Evolutionary conservation across 2,113 vertebrate species (phyloP), one percentile per base, ranked within the genome.

Genomic region (Leptocoma aspasia): DNA sequence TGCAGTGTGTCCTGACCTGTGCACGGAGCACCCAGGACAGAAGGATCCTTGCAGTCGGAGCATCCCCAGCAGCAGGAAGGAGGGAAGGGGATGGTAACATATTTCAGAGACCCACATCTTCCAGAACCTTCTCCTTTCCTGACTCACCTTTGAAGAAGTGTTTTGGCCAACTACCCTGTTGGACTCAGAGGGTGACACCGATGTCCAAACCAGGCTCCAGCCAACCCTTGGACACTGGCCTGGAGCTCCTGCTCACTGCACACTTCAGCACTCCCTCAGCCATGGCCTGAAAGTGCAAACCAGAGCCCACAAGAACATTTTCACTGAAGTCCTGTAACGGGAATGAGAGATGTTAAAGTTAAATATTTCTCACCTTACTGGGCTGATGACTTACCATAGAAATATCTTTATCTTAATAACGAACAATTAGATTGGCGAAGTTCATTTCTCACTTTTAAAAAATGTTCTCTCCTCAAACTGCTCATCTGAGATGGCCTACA

Each of bases 221-320:
- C 11, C 33, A 23, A 5, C 6, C 28, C 31, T 15, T 22, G 0
- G 0, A 2, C 31, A 8, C 30, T 28, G 44, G 9, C 9, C 12
- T 50, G 53, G n/a, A 19, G 6, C 6, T 0, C 12, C 44, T 28
- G 30, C n/a, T 75, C 73, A 20, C 35, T 54, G n/a, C 31, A 15
- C 7, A 0, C 21, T 23, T 24, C 68, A 77, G 60, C 28, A 31
- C 39, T 44, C 12, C 53, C 39, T 54, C 4, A 5, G 23, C 37
- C 24, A 4, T 0, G 16, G 26, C n/a, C 52, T 49, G 2, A 41
- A 57, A 49, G n/a, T 0, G 2, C n/a, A 37, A 73, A 80, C 10
- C 71, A 83, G 22, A 64, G n/a, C 33, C 61, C 63, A 72, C 2
- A 1, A 33, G 21, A 71, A 33, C 14, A 30, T 79, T 82, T 64